Base-by-base conservation (phyloP, 2,113 vertebrate genomes). In the Parus major region DNA sequence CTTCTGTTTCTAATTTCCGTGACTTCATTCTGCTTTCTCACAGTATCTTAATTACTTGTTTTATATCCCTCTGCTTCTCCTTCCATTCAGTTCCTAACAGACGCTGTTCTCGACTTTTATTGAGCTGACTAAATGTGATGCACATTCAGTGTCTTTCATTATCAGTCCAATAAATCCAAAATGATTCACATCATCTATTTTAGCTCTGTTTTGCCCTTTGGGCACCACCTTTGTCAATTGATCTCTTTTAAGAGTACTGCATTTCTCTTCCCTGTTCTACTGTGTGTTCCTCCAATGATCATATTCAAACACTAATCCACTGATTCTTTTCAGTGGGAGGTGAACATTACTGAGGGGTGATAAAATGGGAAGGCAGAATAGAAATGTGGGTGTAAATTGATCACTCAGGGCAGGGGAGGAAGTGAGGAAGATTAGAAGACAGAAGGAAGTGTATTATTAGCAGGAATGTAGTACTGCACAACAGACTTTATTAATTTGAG, bases 131-230 rank as follows among this genome's bases (percentile, higher is more conserved):
- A 83, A 78, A 63, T 93, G 66, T 80, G 78, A 86, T 91, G 47
- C 1, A 5, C 85, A 70, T 84, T 91, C 33, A 33, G 42, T 49
- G 47, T 83, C 92, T 95, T 96, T 81, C 68, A 86, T 95, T 93
- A 93, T 78, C 76, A 90, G 52, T 39, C 64, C 71, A 92, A 71
- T 88, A 97, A 88, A 94, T 94, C 52, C 91, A 88, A 94, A 88
- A 94, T 83, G 10, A 88, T 90, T 93, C 86, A 75, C 72, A 64
- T 78, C 17, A 4, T 93, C 71, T 88, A 4, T 90, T 65, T 70
- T 86, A 90, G 86, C 55, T 83, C 39, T 90, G 6, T 77, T 93
- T 71, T 95, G 76, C 92, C 87, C 93, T 92, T 91, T 93, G 60
- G 92, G 85, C 33, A 86, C 68, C 64, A 78, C 85, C 79, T 91